Base-by-base conservation (phyloP, 1,140 invertebrate genomes). In the Meteorus sp. region DNA sequence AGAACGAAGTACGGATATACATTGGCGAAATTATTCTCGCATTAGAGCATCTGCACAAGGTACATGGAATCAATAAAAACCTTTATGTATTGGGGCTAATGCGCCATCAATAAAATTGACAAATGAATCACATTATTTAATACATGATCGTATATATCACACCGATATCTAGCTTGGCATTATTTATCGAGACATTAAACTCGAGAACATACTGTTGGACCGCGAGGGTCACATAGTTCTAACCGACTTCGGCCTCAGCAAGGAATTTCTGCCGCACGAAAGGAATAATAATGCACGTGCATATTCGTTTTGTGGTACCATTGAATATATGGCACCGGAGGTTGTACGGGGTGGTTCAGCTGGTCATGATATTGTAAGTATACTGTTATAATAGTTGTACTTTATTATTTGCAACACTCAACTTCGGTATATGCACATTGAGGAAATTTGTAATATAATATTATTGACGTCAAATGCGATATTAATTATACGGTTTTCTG, bases 301-400 rank as follows among this genome's bases (percentile, higher is more conserved):
- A 0, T 97, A 95, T 81, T 97, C 95, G 15, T 99, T 98, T 81
- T 99, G 97, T 79, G 97, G 97, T 17, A 99, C 96, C 41, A 93
- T 98, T 61, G 96, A 98, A 73, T 95, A 95, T 72, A 96, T 95
- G 94, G 92, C 94, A 2, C 94, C 94, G 1, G 94, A 97, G 79
- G 90, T 97, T 11, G 91, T 97, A 25, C 81, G 88, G 61, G 90
- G 90, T 44, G 89, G 89, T 53, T 86, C 85, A 37, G 85, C 86
- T 51, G 94, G 94, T 25, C 94, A 97, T 77, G 91, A 95, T 86
- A 89, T 92, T 74, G 91, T 93, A 77, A 91, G 89, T 89, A 52
- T 35, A 31, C 56, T 56, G 25, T 56, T 13, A 61, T 56, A 52
- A 56, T 31, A 37, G n/a, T 35, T 35, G 17, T 15, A 39, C 9